Conservation (phyloP, 2,797 vertebrate species). For the Thamnophis elegans region DNA sequence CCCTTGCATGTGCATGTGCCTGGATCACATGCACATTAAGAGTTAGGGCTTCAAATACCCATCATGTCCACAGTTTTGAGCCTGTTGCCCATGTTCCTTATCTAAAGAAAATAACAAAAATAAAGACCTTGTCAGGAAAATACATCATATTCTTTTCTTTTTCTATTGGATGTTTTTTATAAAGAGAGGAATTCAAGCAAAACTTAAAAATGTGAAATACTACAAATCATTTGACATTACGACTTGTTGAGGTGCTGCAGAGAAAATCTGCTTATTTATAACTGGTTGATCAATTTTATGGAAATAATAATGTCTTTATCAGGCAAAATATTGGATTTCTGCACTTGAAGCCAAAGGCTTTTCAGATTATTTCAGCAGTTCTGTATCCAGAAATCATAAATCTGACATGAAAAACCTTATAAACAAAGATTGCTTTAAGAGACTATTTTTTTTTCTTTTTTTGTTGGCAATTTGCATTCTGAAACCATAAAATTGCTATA, state of each 20-base stretch:
- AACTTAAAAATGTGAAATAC: conserved; percentile 17
- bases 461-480: conserved; percentile 50
- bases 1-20: too few relatives aligned
- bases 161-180: not conserved
- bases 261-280: conserved; percentile 43
- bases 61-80: not conserved
- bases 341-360: conserved; percentile 52
- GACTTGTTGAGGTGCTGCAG: conserved; percentile 28
- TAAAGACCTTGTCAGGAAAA: not conserved
- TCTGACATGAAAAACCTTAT: conserved; percentile 38
- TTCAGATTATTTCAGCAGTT: conserved; percentile 54
- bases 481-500: conserved; percentile 46
- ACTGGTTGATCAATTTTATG: conserved; percentile 45
- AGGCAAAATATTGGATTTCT: conserved; percentile 45
- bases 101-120: not conserved
- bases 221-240: conserved; percentile 15
- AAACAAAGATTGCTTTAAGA: conserved; percentile 34
- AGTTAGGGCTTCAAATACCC: not conserved
- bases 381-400: conserved; percentile 60
- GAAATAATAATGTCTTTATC: conserved; percentile 58
- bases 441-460: conserved; percentile 11
- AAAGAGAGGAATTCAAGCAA: conserved; percentile 18
- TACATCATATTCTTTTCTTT: not conserved
- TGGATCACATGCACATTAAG: not conserved
- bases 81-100: not conserved